Conservation (phyloP, 2,797 vertebrate species). For the Sternotherus odoratus region DNA sequence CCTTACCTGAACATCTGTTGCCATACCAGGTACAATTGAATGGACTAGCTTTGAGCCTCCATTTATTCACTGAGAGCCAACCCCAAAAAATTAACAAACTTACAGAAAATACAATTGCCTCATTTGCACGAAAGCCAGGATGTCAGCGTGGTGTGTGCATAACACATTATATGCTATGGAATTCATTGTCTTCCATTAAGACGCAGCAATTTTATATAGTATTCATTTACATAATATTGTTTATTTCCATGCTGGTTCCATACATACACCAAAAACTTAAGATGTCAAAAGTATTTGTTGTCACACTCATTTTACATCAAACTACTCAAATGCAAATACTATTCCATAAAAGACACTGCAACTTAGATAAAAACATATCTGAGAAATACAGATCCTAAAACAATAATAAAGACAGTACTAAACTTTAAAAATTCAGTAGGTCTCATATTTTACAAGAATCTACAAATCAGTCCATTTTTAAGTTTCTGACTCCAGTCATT, state of each 20-base stretch:
- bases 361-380: not conserved
- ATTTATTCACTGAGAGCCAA: not conserved
- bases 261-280: slow-evolving; percentile 25
- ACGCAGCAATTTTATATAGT: slow-evolving; percentile 49
- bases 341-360: not conserved
- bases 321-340: not conserved
- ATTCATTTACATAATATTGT: not conserved
- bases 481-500: not conserved
- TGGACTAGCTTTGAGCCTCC: not conserved
- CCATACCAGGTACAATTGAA: not conserved
- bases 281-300: slow-evolving; percentile 16
- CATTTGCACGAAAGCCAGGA: slow-evolving; percentile 26
- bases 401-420: not conserved
- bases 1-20: not conserved
- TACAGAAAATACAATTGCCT: not conserved
- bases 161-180: not conserved
- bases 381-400: slow-evolving; percentile 21
- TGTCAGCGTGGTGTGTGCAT: not conserved
- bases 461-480: not conserved
- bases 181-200: slow-evolving; percentile 11
- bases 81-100: not conserved
- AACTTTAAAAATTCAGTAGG: not conserved
- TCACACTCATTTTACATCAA: not conserved
- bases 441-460: not conserved
- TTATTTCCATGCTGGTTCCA: slow-evolving; percentile 22